phyloP scores from a whole-genome alignment of 2,797 vertebrate species.

The Pangasius larnaudii region DNA sequence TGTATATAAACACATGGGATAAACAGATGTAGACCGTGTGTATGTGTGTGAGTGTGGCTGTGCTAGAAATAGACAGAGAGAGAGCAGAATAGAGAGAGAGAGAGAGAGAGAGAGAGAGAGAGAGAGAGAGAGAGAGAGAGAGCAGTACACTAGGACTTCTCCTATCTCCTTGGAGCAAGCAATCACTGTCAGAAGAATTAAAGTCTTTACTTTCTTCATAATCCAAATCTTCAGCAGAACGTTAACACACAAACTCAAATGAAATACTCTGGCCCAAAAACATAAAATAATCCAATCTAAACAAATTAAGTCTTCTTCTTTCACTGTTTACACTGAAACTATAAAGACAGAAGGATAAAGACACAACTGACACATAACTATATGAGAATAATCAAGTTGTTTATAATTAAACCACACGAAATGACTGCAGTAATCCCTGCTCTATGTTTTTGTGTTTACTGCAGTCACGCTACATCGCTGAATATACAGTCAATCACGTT shows the following conservation, averaged over 20 bases:
- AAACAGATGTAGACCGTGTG: constrained; percentile 41
- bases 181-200: constrained; percentile 25
- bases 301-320: background rate
- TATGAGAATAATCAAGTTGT: background rate
- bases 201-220: background rate
- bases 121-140: background rate
- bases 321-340: background rate
- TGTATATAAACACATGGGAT: constrained; percentile 30
- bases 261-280: background rate
- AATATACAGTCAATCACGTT: background rate
- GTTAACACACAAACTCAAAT: background rate
- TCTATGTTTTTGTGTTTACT: background rate
- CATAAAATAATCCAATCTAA: background rate
- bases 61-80: background rate
- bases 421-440: background rate
- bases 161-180: background rate
- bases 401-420: background rate
- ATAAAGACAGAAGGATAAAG: background rate
- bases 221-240: background rate
- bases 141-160: constrained; percentile 37
- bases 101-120: background rate
- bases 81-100: background rate
- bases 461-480: background rate
- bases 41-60: background rate
- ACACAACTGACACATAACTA: background rate